These are phyloP conservation scores for Aradus depressus DNA, from an alignment of 2,888 invertebrate genomes.

Conservation along the genomic window DNA sequence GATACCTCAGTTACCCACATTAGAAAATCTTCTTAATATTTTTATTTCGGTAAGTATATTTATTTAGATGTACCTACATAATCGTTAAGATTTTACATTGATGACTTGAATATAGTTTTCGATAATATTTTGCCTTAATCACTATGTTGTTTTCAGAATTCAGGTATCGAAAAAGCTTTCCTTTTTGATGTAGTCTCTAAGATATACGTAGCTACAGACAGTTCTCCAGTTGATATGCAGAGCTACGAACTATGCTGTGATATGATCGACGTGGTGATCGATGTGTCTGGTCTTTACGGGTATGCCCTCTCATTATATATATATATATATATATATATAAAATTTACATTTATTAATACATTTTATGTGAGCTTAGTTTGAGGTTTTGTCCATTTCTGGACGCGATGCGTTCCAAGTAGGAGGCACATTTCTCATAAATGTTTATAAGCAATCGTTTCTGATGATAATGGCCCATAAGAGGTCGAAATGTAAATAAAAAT, in stretches of 20 bases:
- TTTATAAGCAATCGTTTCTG: too few species aligned
- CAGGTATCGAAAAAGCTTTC: conserved; percentile 98
- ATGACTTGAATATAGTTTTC: not conserved
- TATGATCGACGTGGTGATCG: conserved; percentile 99
- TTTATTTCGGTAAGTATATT: conserved; percentile 75
- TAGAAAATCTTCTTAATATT: conserved; percentile 95
- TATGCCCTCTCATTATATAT: conserved; percentile 38
- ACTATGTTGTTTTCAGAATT: conserved; percentile 56
- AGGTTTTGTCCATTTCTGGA: not conserved
- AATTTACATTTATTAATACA: too few species aligned
- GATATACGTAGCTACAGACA: conserved; percentile 99
- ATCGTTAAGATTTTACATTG: not conserved
- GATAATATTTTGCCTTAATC: not conserved
- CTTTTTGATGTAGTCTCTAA: conserved; percentile 98
- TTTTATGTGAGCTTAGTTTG: not conserved
- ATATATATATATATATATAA: too few species aligned
- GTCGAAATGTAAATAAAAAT: too few species aligned
- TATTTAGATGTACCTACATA: not conserved
- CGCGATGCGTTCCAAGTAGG: too few species aligned
- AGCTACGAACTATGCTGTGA: conserved; percentile 99
- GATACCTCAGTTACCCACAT: conserved; percentile 89
- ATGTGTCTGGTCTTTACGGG: conserved; percentile 98
- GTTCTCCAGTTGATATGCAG: conserved; percentile 98
- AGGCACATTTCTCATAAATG: too few species aligned
- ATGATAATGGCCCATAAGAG: too few species aligned